Evolutionary conservation across 2,888 invertebrate genomes (phyloP).

Genomic region (Ischnura elegans): DNA sequence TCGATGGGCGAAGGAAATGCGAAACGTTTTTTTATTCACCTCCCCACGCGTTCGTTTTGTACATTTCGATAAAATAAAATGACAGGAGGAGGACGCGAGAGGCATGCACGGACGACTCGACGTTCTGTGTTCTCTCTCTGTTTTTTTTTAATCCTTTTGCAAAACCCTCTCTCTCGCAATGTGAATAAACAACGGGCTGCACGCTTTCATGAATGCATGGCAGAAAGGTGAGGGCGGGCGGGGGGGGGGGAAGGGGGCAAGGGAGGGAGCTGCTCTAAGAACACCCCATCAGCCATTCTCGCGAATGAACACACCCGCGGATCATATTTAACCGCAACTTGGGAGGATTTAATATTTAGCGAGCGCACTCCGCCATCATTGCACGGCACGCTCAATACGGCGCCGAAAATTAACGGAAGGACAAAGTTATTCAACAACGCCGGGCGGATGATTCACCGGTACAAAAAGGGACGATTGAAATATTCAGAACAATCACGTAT

Average conservation of each 20-base stretch:
- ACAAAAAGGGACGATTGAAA: conserved; percentile 15
- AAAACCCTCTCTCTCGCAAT: conserved; percentile 32
- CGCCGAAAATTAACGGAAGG: conserved; percentile 13
- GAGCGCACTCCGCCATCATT: background rate
- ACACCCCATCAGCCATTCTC: conserved; percentile 28
- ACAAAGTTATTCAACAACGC: conserved; percentile 16
- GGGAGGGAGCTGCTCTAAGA: background rate
- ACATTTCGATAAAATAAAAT: conserved; percentile 45
- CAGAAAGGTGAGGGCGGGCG: conserved; percentile 21
- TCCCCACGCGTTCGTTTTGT: background rate
- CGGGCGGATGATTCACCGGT: background rate
- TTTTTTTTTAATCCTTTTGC: background rate
- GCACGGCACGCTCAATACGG: background rate
- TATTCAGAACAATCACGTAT: conserved; percentile 35
- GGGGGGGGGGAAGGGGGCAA: background rate
- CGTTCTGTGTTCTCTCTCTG: background rate
- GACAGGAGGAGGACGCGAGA: conserved; percentile 41
- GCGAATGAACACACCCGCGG: conserved; percentile 30
- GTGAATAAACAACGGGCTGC: conserved; percentile 65
- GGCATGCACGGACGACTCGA: conserved; percentile 33
- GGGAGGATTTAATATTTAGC: conserved; percentile 31
- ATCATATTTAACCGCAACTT: conserved; percentile 31
- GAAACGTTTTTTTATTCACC: conserved; percentile 13
- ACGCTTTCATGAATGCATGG: conserved; percentile 55
- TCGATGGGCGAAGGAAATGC: conserved; percentile 49